Base-by-base conservation (phyloP, 2,888 invertebrate species). In the Cyclophora albipunctata region DNA sequence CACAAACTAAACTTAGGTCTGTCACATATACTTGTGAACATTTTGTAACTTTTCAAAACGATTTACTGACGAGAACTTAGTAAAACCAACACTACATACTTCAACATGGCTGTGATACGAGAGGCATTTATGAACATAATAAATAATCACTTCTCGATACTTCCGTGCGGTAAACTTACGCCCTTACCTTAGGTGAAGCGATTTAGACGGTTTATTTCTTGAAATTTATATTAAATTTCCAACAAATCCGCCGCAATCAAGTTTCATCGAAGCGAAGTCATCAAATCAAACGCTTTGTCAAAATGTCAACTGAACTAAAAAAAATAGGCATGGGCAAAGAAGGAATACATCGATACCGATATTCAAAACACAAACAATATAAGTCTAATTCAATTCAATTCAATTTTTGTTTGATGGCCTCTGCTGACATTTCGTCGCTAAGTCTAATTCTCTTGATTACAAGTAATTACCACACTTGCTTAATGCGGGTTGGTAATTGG, bases 91-190 rank as follows among this genome's bases (percentile, higher is more conserved):
- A 88, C 87, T 88, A 88, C 61, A 53, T 61, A 59, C 85, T 86
- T 84, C 81, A 86, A 88, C 87, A 88, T 88, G 87, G 87, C 87
- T 88, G 88, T 87, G 83, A 83, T 86, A 81, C 76, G 79, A 84
- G 79, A 86, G 84, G 82, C 86, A 85, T 84, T n/a, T 79, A 84
- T 78, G 80, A 82, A 84, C 82, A 86, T 85, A 86, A 83, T 84
- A 87, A 81, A 83, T 85, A 86, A 84, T 85, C 87, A 88, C 87
- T 88, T 84, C 84, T 72, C 78, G 77, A 75, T 82, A 84, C 74
- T 79, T 81, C 78, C 79, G 80, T 77, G 76, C 81, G 81, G 82
- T 82, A 81, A 87, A 81, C 84, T 85, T 88, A 86, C 84, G 78
- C 84, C 87, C 88, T 88, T 88, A 88, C 88, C 88, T 88, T 87